Evolutionary conservation across 2,888 invertebrate genomes (phyloP).

Genomic region (Apotomis betuletana): DNA sequence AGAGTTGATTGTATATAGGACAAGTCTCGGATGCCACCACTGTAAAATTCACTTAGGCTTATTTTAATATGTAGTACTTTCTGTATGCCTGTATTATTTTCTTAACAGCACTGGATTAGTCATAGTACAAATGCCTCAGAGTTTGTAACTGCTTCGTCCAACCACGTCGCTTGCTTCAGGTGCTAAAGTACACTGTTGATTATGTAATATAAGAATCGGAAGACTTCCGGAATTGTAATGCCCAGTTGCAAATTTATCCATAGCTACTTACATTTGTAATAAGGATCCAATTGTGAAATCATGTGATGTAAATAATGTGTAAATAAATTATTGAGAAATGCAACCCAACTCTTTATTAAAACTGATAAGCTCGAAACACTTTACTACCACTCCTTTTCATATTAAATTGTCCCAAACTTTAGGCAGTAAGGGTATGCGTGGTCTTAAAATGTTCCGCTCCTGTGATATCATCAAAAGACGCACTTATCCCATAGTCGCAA

Average conservation of each 20-base stretch:
- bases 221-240: conserved; percentile 38
- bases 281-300: conserved; percentile 58
- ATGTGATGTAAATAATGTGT: conserved; percentile 76
- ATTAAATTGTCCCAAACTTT: too few species aligned
- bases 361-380: too few species aligned
- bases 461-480: too few species aligned
- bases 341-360: conserved; percentile 45
- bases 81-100: background rate
- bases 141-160: conserved; percentile 60
- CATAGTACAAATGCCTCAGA: conserved; percentile 58
- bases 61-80: background rate
- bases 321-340: conserved; percentile 69
- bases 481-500: too few species aligned
- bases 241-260: conserved; percentile 42
- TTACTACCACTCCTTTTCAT: too few species aligned
- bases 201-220: conserved; percentile 17
- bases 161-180: conserved; percentile 68
- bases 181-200: conserved; percentile 55
- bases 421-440: too few species aligned
- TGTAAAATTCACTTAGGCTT: conserved; percentile 1
- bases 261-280: conserved; percentile 40
- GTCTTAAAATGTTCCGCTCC: too few species aligned
- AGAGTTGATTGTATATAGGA: conserved; percentile 42
- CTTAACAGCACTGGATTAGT: conserved; percentile 41
- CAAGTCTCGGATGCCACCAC: conserved; percentile 11